Conservation (phyloP, 2,888 invertebrate species). For the Rhodophaea formosa region DNA sequence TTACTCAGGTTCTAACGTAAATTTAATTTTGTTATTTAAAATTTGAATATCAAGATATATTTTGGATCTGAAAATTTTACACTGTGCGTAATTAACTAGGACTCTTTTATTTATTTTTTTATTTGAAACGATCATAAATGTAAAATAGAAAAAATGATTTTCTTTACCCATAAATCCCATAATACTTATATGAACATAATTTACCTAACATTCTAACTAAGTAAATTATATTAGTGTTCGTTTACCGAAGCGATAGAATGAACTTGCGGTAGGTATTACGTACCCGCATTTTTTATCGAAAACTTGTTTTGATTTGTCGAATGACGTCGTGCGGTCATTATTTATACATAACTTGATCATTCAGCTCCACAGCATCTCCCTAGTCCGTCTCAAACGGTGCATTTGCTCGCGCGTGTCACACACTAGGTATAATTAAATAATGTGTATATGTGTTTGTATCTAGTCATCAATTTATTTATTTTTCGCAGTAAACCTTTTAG, state of each 20-base stretch:
- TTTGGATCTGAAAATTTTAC: too few species aligned
- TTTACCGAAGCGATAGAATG: not conserved
- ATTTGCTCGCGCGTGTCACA: slow-evolving; percentile 28
- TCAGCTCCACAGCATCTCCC: slow-evolving; percentile 38
- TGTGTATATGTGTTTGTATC: slow-evolving; percentile 18
- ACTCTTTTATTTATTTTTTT: not conserved
- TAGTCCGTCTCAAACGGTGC: slow-evolving; percentile 41
- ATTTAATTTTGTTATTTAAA: too few species aligned
- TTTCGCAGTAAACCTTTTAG: not conserved
- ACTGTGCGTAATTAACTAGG: too few species aligned
- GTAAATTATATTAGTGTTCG: not conserved
- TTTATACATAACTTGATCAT: slow-evolving; percentile 35
- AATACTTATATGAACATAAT: not conserved
- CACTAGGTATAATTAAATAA: not conserved
- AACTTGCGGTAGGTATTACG: not conserved
- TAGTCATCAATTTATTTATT: slow-evolving; percentile 20
- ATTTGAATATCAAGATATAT: too few species aligned
- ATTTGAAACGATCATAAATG: not conserved
- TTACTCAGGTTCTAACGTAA: too few species aligned
- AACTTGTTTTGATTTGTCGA: slow-evolving; percentile 52
- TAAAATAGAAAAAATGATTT: not conserved
- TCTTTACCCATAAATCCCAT: not conserved
- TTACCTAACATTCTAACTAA: too few species aligned
- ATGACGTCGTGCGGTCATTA: slow-evolving; percentile 45
- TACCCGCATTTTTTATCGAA: slow-evolving; percentile 36